These are phyloP conservation scores for Neogobius melanostomus DNA, from an alignment of 2,113 vertebrate genomes.

Conservation along the genomic window DNA sequence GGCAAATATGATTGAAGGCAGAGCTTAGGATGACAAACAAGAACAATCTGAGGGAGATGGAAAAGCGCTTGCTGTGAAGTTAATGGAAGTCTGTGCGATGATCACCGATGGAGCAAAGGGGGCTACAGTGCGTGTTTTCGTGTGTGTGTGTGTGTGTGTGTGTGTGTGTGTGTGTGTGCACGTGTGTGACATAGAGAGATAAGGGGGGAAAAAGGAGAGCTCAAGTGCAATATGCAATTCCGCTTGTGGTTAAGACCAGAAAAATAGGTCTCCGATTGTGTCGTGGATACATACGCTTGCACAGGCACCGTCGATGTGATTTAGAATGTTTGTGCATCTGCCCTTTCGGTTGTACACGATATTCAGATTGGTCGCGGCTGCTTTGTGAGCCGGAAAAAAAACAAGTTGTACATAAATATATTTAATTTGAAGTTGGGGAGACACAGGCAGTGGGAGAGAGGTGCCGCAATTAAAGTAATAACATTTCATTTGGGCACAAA, in stretches of 20 bases:
- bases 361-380: slow-evolving; percentile 7
- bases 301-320: slow-evolving; percentile 12
- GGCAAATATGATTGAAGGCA: slow-evolving; percentile 77
- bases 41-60: slow-evolving; percentile 70
- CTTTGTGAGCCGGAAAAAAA: slow-evolving; percentile 10
- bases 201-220: slow-evolving; percentile 16
- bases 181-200: slow-evolving; percentile 26
- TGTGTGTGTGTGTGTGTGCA: slow-evolving; percentile 5
- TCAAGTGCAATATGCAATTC: slow-evolving; percentile 26
- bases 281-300: slow-evolving; percentile 27
- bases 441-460: slow-evolving; percentile 17
- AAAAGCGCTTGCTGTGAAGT: slow-evolving; percentile 69
- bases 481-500: slow-evolving; percentile 50
- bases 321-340: slow-evolving; percentile 17
- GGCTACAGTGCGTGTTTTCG: slow-evolving; percentile 27
- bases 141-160: neutral
- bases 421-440: slow-evolving; percentile 35
- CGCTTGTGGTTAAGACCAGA: slow-evolving; percentile 23
- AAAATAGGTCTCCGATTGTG: slow-evolving; percentile 25
- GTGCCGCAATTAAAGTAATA: slow-evolving; percentile 35
- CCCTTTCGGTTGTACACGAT: slow-evolving; percentile 23
- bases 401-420: slow-evolving; percentile 1
- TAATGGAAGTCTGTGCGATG: slow-evolving; percentile 75
- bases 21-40: slow-evolving; percentile 77
- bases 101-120: slow-evolving; percentile 63